phyloP scores from a whole-genome alignment of 2,888 invertebrate genomes.

The Lepidocyrtoides sp. region DNA sequence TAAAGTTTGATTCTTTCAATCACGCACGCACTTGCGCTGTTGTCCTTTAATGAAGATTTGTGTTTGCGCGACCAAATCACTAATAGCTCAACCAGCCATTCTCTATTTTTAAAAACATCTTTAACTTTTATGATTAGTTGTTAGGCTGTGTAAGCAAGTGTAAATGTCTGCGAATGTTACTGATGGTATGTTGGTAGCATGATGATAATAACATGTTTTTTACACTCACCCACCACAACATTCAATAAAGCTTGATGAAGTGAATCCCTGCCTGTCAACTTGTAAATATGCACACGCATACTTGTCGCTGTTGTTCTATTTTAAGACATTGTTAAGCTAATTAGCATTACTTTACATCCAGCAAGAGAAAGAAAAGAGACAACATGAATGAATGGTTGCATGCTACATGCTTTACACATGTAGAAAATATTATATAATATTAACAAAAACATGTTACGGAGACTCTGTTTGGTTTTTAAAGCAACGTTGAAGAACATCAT shows the following conservation, averaged over 20 bases:
- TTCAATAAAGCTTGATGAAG: slow-evolving; percentile 49
- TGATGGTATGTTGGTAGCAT: background rate
- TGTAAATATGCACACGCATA: slow-evolving; percentile 55
- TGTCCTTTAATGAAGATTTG: slow-evolving; percentile 52
- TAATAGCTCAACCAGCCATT: background rate
- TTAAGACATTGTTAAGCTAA: slow-evolving; percentile 68
- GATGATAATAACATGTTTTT: slow-evolving; percentile 27
- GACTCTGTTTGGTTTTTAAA: background rate
- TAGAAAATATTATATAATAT: background rate
- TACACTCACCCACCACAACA: slow-evolving; percentile 21
- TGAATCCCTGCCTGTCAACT: slow-evolving; percentile 43
- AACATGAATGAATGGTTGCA: slow-evolving; percentile 4
- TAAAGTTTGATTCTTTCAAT: slow-evolving; percentile 21
- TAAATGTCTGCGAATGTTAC: background rate
- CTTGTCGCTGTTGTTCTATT: slow-evolving; percentile 67
- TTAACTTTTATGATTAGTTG: slow-evolving; percentile 9
- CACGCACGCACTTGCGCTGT: background rate
- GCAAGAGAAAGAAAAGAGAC: background rate
- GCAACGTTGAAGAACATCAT: background rate
- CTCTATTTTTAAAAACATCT: background rate
- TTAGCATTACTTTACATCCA: slow-evolving; percentile 65
- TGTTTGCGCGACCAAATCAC: slow-evolving; percentile 54
- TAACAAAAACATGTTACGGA: background rate
- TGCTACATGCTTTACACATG: background rate
- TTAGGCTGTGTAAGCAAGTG: slow-evolving; percentile 21